Evolutionary conservation across 2,797 vertebrate species (phyloP).

Genomic region (Hafferia zeledoni): DNA sequence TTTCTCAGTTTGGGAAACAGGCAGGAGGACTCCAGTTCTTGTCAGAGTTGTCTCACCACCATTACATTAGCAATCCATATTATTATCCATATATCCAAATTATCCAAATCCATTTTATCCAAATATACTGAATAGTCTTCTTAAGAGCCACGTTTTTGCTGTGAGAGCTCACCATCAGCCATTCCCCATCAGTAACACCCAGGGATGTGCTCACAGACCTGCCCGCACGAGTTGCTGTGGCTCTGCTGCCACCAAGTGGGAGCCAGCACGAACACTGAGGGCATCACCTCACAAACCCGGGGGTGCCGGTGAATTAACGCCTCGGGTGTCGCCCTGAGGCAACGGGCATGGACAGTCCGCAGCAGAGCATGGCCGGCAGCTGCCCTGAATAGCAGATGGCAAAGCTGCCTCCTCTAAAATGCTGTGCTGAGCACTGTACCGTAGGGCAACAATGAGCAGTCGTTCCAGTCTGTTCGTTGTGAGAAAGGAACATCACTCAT

Average conservation of each 20-base stretch:
- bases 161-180: not conserved
- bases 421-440: not conserved
- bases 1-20: not conserved
- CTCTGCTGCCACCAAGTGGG: conserved; percentile 77
- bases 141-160: not conserved
- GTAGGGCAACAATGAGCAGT: not conserved
- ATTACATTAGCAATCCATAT: not conserved
- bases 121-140: not conserved
- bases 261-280: not conserved
- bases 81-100: not conserved
- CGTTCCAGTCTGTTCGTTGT: not conserved
- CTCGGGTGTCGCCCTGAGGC: rapidly evolving
- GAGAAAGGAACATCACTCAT: not conserved
- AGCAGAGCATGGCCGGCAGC: rapidly evolving
- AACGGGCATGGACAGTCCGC: rapidly evolving
- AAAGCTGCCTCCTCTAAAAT: not conserved
- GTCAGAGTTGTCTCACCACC: not conserved
- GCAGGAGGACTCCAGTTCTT: not conserved
- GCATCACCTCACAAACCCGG: not conserved
- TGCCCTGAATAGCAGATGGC: no score
- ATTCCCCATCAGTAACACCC: not conserved
- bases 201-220: not conserved
- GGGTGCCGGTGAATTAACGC: rapidly evolving
- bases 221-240: not conserved
- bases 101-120: not conserved